phyloP scores from a whole-genome alignment of 2,113 vertebrate species.

The Guaruba guarouba region DNA sequence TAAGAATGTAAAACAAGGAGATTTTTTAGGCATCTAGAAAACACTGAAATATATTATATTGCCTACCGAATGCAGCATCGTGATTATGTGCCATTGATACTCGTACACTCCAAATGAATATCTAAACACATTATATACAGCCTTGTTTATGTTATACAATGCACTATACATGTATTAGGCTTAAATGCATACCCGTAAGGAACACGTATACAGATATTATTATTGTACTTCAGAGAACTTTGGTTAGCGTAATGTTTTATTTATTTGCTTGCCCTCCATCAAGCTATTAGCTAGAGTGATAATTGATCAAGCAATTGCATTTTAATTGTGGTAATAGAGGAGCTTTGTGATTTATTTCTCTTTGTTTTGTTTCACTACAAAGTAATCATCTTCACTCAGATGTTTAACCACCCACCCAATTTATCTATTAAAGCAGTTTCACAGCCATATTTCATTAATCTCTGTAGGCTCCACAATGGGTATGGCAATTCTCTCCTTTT shows the following conservation, averaged over 20 bases:
- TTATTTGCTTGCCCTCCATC: slow-evolving; percentile 44
- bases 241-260: slow-evolving; percentile 14
- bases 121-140: not conserved
- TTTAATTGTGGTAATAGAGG: slow-evolving; percentile 54
- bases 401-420: slow-evolving; percentile 53
- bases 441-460: slow-evolving; percentile 53
- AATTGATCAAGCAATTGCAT: slow-evolving; percentile 52
- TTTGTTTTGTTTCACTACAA: slow-evolving; percentile 63
- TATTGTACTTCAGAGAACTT: not conserved
- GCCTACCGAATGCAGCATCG: not conserved
- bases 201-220: not conserved
- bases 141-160: not conserved
- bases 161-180: not conserved
- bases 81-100: not conserved
- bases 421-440: slow-evolving; percentile 49
- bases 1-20: not conserved
- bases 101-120: not conserved
- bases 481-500: not conserved
- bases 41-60: not conserved
- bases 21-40: not conserved
- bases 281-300: slow-evolving; percentile 48
- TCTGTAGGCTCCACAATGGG: not conserved
- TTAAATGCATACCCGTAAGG: not conserved
- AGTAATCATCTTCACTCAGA: slow-evolving; percentile 57
- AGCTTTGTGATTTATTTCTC: slow-evolving; percentile 60